Evolutionary conservation across 2,797 vertebrate species (phyloP), one percentile per base, ranked within the genome.

Genomic region (Lophura swinhoii): DNA sequence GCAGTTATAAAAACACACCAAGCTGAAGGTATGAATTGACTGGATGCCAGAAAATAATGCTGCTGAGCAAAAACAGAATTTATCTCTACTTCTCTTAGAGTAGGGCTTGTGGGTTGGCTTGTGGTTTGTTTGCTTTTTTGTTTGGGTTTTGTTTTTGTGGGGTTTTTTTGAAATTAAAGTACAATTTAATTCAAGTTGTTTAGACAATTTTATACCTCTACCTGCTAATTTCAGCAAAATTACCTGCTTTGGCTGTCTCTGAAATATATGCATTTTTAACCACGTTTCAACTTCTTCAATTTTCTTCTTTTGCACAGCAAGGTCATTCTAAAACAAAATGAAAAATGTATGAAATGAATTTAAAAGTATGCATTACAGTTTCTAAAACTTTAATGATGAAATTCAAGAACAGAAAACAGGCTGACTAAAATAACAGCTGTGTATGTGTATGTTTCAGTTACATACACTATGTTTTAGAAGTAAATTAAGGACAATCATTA

Each of bases 301-400:
- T 95, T 99, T 99, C 98, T 99, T 99, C 96, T 98, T 99, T 96
- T 99, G 99, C 69, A 99, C 98, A 49, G 99, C 99, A 81, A 99
- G 98, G 75, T 99, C 99, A 74, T 87, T 97, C 99, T 99, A 88
- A 77, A 96, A 73, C 35, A 49, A 93, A 94, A 89, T 96, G 13
- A 96, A 59, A 59, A 93, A 85, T 37, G 75, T 1, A 43, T 69
- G 43, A 88, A 83, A 92, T 70, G 17, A 43, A 23, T 4, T 53
- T 53, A 55, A 1, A 56, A 13, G 71, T 49, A 63, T 4, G 60
- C 2, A 3, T 86, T 64, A 53, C 48, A 41, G 73, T 69, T 87
- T 49, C 75, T 17, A 53, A 41, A 9, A 39, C 28, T 35, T 24
- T 41, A 63, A 41, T 6, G 3, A n/a, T 4, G 16, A 46, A 41